These are phyloP conservation scores for Euthynnus affinis DNA, from an alignment of 2,797 vertebrate genomes.

Conservation along the genomic window DNA sequence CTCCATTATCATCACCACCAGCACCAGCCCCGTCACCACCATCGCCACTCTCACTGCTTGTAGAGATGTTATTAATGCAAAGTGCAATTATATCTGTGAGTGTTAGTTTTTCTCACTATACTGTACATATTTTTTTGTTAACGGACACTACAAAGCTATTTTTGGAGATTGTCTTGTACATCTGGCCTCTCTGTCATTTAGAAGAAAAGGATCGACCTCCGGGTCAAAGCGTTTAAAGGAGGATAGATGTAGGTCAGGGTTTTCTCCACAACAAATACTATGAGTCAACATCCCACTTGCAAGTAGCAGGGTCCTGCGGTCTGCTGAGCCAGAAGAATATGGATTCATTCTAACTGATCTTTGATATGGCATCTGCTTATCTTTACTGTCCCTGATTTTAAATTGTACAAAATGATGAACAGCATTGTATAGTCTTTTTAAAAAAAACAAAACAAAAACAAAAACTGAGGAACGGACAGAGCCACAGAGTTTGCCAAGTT, in stretches of 20 bases:
- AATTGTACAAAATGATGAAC: slow-evolving; percentile 41
- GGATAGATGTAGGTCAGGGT: slow-evolving; percentile 20
- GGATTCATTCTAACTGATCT: slow-evolving; percentile 30
- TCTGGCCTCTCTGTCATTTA: slow-evolving; percentile 71
- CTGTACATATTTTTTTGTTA: slow-evolving; percentile 82
- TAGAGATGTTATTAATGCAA: slow-evolving; percentile 64
- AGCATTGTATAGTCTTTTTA: slow-evolving; percentile 13
- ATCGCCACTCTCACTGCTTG: slow-evolving; percentile 45
- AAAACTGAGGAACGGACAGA: slow-evolving; percentile 16
- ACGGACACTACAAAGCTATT: slow-evolving; percentile 79
- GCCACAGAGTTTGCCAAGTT: slow-evolving; percentile 26
- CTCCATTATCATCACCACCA: slow-evolving; percentile 53
- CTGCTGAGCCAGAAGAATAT: slow-evolving; percentile 26
- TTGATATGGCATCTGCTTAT: slow-evolving; percentile 44
- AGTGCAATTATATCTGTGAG: slow-evolving; percentile 82
- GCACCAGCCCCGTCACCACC: slow-evolving; percentile 41
- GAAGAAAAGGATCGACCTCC: slow-evolving; percentile 33
- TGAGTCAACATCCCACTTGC: slow-evolving; percentile 19
- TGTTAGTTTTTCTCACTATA: slow-evolving; percentile 78
- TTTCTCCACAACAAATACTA: slow-evolving; percentile 38
- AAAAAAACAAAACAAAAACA: no score
- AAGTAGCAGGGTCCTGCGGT: slow-evolving; percentile 32
- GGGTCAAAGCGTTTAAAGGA: slow-evolving; percentile 16
- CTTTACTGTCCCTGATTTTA: slow-evolving; percentile 29
- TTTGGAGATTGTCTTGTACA: slow-evolving; percentile 70